These are phyloP conservation scores for Tyria jacobaeae DNA, from an alignment of 2,888 invertebrate genomes.

Conservation along the genomic window DNA sequence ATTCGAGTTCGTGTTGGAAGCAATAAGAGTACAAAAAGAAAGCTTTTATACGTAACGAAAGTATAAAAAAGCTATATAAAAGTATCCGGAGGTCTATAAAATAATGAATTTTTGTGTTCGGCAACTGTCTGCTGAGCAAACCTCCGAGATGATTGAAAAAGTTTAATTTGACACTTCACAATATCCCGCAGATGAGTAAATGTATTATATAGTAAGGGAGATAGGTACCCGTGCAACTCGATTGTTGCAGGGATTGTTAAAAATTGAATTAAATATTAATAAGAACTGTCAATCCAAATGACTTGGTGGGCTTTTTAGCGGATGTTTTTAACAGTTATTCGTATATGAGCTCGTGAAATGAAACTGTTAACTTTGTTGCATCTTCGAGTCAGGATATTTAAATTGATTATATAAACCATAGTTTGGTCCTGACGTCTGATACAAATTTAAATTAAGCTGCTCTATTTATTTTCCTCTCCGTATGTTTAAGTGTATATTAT, in stretches of 20 bases:
- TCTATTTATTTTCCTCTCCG: no score
- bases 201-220: conserved; percentile 19
- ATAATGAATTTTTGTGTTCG: conserved; percentile 51
- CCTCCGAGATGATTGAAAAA: conserved; percentile 70
- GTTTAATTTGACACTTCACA: conserved; percentile 68
- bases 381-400: no score
- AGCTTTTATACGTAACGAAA: conserved; percentile 39
- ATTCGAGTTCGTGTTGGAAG: conserved; percentile 1
- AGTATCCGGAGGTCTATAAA: conserved; percentile 45
- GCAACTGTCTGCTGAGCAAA: conserved; percentile 45
- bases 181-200: conserved; percentile 36
- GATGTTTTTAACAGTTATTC: neutral
- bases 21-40: conserved; percentile 29
- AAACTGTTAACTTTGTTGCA: no score
- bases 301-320: conserved; percentile 1
- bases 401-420: no score
- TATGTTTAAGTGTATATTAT: no score
- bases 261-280: conserved; percentile 11
- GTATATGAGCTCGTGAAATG: neutral
- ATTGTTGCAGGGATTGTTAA: conserved; percentile 10
- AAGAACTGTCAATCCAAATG: conserved; percentile 17
- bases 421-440: no score
- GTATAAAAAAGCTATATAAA: conserved; percentile 45
- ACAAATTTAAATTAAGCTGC: no score
- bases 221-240: conserved; percentile 42